Evolutionary conservation across 2,113 vertebrate species (phyloP), one percentile per base, ranked within the genome.

Genomic region (Vireo altiloquus): DNA sequence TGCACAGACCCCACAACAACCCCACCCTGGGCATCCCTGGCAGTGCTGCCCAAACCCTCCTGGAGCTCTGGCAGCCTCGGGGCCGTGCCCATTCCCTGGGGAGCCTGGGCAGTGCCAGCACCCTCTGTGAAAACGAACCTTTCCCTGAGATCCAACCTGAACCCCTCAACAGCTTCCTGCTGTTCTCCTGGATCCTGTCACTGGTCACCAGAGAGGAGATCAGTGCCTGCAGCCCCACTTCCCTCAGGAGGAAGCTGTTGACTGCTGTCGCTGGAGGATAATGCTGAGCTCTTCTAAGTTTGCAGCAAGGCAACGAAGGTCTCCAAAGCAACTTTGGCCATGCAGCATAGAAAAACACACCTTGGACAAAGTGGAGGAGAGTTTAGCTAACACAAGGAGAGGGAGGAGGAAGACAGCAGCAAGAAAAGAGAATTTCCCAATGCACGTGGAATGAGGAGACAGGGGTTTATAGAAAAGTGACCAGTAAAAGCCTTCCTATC

Each of bases 21-120:
- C 40, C 30, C n/a, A 76, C 3, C 17, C 28, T 14, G 12, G 2
- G 61, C 39, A 31, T 23, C 5, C 17, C 30, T 63, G 24, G 2
- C 6, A 70, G 40, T 0, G 1, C 0, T 64, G 6, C 13, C 61
- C 39, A 25, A 61, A 54, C 0, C 0, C 4, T 31, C 30, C 61
- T 40, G 16, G 69, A 89, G 63, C n/a, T 53, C 39, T 47, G 78
- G n/a, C 30, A 89, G 63, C 40, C 54, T 54, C 2, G 1, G 39
- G 27, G 4, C 4, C 0, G 6, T 50, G 18, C 3, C 39, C 74
- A 46, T 27, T 37, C 47, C 64, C 54, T 70, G 47, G 47, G 72
- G 63, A 68, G 53, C 37, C 52, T 44, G 52, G 5, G 6, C 37
- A 77, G 46, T 52, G 72, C 27, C 54, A 13, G 2, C 46, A 53